Evolutionary conservation across 2,113 vertebrate genomes (phyloP), one percentile per base, ranked within the genome.

Genomic region (Paradoxurus hermaphroditus): DNA sequence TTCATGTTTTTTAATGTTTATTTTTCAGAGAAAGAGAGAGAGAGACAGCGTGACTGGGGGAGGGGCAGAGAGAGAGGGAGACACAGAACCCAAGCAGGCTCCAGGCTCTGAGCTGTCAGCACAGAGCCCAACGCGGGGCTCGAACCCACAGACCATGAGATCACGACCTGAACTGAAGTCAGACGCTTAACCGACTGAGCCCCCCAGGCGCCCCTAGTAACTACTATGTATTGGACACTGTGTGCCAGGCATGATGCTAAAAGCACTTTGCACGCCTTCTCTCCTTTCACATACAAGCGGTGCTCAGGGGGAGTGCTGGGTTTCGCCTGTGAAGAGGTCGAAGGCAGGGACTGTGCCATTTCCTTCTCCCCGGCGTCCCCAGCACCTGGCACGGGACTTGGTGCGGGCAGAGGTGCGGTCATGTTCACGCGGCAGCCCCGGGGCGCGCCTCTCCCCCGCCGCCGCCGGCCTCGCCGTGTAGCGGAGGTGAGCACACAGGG

Each of bases 401-500:
- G 53, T 36, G 11, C 65, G 31, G 18, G 72, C 16, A 49, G 46
- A 56, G 72, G 23, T 21, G 10, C 7, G 4, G 1, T 25, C 10
- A 4, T 2, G 25, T 25, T 16, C 5, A 0, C 0, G 12, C 0
- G 34, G 34, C 3, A 10, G 41, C 29, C 73, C 34, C 4, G 0
- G 67, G 23, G 18, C 7, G 34, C 72, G 3, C 0, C 19, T 27
- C 19, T 13, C 23, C 88, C 75, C n/a, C n/a, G n/a, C 31, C 18
- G 41, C 31, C 3, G 72, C n/a, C 44, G 86, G 46, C 78, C 90
- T 15, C 46, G 14, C 3, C 1, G 0, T 11, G 4, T 0, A 1
- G 44, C 2, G 12, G 56, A 18, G 16, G 77, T 15, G 31, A 41
- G 36, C 13, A 0, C 36, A 27, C 65, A 7, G 62, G 4, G 36